Conservation (phyloP, 1,140 invertebrate species). For the Leptinotarsa lineolata region DNA sequence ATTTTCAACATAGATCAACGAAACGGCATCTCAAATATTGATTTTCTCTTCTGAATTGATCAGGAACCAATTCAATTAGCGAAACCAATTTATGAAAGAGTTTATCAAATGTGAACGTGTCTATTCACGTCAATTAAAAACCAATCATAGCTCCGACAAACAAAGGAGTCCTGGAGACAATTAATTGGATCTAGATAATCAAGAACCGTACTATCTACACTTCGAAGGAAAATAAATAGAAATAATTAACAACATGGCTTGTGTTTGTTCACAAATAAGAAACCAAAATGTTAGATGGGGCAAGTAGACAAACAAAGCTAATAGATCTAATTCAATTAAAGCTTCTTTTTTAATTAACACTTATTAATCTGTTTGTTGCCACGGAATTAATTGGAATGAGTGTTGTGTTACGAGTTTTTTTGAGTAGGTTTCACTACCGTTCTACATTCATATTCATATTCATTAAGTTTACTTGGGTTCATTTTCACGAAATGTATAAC, state of each 20-base stretch:
- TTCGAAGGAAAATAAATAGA: constrained; percentile 28
- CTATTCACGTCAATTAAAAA: constrained; percentile 16
- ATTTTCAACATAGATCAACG: too few species aligned
- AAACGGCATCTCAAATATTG: too few species aligned
- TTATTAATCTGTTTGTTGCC: constrained; percentile 30
- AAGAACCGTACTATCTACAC: constrained; percentile 15
- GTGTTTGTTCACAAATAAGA: constrained; percentile 30
- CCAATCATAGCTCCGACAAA: constrained; percentile 20
- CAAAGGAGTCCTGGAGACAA: constrained; percentile 11
- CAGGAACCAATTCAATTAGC: constrained; percentile 15
- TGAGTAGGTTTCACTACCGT: neutral
- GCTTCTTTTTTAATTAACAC: constrained; percentile 28
- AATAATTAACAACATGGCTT: constrained; percentile 27
- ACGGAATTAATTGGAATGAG: constrained; percentile 22
- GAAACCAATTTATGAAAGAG: constrained; percentile 21
- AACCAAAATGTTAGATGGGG: constrained; percentile 25
- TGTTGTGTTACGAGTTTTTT: constrained; percentile 2
- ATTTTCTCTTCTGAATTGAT: neutral
- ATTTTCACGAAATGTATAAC: neutral
- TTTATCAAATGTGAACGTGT: constrained; percentile 25
- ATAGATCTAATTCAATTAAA: constrained; percentile 33
- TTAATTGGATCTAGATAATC: constrained; percentile 27
- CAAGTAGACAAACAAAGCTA: constrained; percentile 23
- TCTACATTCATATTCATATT: neutral
- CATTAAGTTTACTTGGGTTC: neutral